phyloP scores from a whole-genome alignment of 2,797 vertebrate species.

The Pygocentrus nattereri region DNA sequence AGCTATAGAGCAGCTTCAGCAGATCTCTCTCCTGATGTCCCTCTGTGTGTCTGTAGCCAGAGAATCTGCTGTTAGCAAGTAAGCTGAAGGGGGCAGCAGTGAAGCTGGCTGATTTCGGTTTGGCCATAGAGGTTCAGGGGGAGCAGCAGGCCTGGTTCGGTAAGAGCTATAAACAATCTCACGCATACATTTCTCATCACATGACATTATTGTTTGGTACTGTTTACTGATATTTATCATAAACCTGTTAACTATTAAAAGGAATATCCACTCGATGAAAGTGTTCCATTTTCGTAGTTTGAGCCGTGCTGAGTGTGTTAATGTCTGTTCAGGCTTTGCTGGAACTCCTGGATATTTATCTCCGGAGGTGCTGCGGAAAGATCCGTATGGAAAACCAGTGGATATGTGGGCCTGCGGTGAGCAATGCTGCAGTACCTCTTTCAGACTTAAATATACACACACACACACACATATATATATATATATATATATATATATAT shows the following conservation, averaged over 20 bases:
- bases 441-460: too few species aligned
- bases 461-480: too few species aligned
- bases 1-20: not conserved
- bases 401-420: slow-evolving; percentile 98
- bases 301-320: not conserved
- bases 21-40: too few species aligned
- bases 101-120: slow-evolving; percentile 97
- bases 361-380: slow-evolving; percentile 96
- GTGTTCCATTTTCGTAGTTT: too few species aligned
- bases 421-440: not conserved
- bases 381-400: slow-evolving; percentile 96
- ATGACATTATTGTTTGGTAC: too few species aligned
- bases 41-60: slow-evolving; percentile 80
- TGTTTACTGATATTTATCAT: too few species aligned
- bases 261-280: too few species aligned
- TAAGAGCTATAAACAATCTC: slow-evolving; percentile 76
- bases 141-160: slow-evolving; percentile 99
- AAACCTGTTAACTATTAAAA: too few species aligned
- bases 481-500: too few species aligned
- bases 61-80: slow-evolving; percentile 97
- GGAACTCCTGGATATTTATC: slow-evolving; percentile 97
- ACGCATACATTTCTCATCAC: too few species aligned
- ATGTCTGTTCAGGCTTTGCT: slow-evolving; percentile 86
- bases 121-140: slow-evolving; percentile 98
- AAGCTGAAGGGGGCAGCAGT: slow-evolving; percentile 98